Conservation (phyloP, 1,140 invertebrate genomes). For the Caenorhabditis tropicalis region DNA sequence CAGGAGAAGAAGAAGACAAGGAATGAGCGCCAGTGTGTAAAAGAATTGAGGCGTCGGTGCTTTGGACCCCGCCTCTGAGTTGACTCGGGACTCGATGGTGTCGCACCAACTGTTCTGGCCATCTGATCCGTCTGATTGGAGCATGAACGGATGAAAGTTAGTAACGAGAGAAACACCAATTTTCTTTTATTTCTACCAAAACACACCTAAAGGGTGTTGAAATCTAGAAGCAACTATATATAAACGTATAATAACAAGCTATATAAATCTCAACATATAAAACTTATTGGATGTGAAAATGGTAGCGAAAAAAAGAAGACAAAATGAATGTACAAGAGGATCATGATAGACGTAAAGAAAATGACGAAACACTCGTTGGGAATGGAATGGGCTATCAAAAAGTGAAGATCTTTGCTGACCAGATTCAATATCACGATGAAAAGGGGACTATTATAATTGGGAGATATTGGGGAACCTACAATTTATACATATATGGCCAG, state of each 20-base stretch:
- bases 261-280: conserved; percentile 44
- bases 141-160: background rate
- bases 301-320: background rate
- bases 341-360: background rate
- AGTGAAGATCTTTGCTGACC: conserved; percentile 1
- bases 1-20: conserved; percentile 15
- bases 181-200: conserved; percentile 29
- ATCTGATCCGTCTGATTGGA: background rate
- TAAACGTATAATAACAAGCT: conserved; percentile 16
- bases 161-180: background rate
- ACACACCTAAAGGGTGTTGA: conserved; percentile 22
- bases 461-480: background rate
- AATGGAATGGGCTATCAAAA: background rate
- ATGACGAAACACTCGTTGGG: background rate
- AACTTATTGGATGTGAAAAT: conserved; percentile 2
- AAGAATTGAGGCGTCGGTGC: background rate
- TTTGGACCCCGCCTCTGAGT: background rate
- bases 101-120: conserved; percentile 40
- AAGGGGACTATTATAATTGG: background rate
- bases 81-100: background rate
- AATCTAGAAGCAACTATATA: background rate
- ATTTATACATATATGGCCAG: conserved; percentile 13
- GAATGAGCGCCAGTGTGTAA: conserved; percentile 21
- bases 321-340: conserved; percentile 19
- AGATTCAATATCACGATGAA: conserved; percentile 14